Percentiles rank a stretch among this genome's conserved stretches.
Evolutionary conservation across 2,797 vertebrate genomes (phyloP).

Genomic region (Microctenopoma stevenorrisi): DNA sequence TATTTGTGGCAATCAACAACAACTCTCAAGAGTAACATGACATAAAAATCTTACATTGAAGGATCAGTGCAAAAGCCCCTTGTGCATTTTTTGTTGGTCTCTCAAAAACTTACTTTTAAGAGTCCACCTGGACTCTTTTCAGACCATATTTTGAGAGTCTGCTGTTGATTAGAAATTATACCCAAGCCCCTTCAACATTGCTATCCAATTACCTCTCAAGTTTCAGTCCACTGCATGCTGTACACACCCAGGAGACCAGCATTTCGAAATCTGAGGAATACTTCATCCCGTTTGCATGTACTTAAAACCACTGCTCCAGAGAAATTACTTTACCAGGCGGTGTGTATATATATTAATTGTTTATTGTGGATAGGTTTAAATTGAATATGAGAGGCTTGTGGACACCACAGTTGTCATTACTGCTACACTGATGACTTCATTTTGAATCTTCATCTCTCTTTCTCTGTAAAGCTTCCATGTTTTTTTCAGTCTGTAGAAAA

Average conservation of each 20-base stretch:
- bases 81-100: conserved; percentile 33
- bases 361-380: conserved; percentile 36
- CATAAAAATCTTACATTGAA: conserved; percentile 25
- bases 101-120: conserved; percentile 60
- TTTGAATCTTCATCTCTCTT: neutral
- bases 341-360: conserved; percentile 30
- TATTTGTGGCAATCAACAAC: neutral
- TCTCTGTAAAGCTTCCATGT: neutral
- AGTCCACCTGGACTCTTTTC: conserved; percentile 65
- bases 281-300: conserved; percentile 54
- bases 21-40: conserved; percentile 10
- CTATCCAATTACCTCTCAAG: conserved; percentile 63
- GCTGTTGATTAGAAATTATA: conserved; percentile 69
- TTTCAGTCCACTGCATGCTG: conserved; percentile 52
- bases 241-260: conserved; percentile 35
- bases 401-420: neutral
- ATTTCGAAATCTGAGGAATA: conserved; percentile 45
- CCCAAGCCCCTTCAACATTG: conserved; percentile 53
- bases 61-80: conserved; percentile 29
- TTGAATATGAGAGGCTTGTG: conserved; percentile 8
- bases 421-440: conserved; percentile 16
- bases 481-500: conserved; percentile 1
- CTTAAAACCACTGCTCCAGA: conserved; percentile 37
- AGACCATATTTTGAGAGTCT: conserved; percentile 49
- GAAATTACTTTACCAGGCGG: conserved; percentile 17